Conservation (phyloP, 2,113 vertebrate species). For the Protomyctophum bolini region DNA sequence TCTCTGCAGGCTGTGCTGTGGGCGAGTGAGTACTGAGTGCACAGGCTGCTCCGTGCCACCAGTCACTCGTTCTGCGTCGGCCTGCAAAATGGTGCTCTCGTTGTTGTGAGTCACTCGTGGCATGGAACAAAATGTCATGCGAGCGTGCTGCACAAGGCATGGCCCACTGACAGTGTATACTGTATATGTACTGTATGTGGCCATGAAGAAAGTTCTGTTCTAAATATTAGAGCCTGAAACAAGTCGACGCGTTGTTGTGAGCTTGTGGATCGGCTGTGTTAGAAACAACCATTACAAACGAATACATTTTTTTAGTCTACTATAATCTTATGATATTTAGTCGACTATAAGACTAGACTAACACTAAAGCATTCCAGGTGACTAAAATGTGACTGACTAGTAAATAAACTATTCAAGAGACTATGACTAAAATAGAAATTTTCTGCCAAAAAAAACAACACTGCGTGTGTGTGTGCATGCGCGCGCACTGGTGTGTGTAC, state of each 20-base stretch:
- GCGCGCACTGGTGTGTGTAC: not conserved
- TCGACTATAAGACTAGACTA: too few species aligned
- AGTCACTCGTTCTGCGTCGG: constrained; percentile 63
- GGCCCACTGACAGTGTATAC: constrained; percentile 43
- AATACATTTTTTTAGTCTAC: too few species aligned
- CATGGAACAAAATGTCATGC: constrained; percentile 56
- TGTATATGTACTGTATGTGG: not conserved
- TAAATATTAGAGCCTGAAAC: too few species aligned
- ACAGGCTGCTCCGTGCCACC: constrained; percentile 51
- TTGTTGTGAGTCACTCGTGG: constrained; percentile 45
- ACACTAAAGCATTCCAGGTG: too few species aligned
- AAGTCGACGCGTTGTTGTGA: too few species aligned
- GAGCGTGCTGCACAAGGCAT: constrained; percentile 30
- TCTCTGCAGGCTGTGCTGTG: constrained; percentile 65
- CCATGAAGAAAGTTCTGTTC: not conserved
- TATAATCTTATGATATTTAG: too few species aligned
- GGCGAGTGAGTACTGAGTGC: constrained; percentile 44
- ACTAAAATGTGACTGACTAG: too few species aligned
- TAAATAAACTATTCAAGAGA: too few species aligned
- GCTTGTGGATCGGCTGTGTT: too few species aligned
- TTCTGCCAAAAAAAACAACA: too few species aligned
- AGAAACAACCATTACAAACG: too few species aligned
- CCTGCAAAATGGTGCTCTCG: constrained; percentile 33
- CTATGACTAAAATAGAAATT: too few species aligned
- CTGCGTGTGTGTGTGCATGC: not conserved